Evolutionary conservation across 2,113 vertebrate genomes (phyloP), one percentile per base, ranked within the genome.

Genomic region (Lophotis ruficrista): DNA sequence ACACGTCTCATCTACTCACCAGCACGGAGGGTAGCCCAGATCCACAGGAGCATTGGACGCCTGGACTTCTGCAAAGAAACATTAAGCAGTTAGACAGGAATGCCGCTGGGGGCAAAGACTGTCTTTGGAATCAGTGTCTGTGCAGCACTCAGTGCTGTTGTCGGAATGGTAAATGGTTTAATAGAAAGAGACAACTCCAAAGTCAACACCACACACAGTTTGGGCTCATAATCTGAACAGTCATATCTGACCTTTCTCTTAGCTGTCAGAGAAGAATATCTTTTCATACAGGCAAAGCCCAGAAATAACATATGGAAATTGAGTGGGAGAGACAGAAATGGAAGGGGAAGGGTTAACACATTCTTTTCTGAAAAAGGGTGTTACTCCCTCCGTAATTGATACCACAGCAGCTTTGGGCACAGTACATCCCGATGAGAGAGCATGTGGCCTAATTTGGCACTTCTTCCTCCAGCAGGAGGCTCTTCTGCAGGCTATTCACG

Each of bases 361-460:
- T 83, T 86, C 4, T 81, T 80, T 73, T 80, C 51, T 92, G 77
- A n/a, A 91, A 56, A 90, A 71, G 30, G 19, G 33, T 84, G 48
- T 75, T 92, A 47, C 28, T 69, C 51, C 50, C 81, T 92, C 71
- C 21, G 21, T 45, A 65, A 73, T 9, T 54, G 31, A 76, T 77
- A 95, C 43, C 47, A 41, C 82, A 92, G 88, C 78, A 92, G 70
- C 75, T 97, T 84, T 35, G 65, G 88, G 68, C 80, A 88, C 72
- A 60, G 47, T 64, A 33, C 62, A 93, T 93, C 78, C 71, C 81
- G 82, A 18, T 37, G 68, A 95, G 76, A 91, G 81, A 97, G 87
- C 95, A 96, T 97, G 97, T 96, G 96, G 95, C 91, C 81, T 95
- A 48, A 91, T 95, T 93, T 97, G 96, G 96, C 95, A 94, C n/a